Conservation (phyloP, 1,140 invertebrate genomes). For the Hypsibius dujardini region DNA sequence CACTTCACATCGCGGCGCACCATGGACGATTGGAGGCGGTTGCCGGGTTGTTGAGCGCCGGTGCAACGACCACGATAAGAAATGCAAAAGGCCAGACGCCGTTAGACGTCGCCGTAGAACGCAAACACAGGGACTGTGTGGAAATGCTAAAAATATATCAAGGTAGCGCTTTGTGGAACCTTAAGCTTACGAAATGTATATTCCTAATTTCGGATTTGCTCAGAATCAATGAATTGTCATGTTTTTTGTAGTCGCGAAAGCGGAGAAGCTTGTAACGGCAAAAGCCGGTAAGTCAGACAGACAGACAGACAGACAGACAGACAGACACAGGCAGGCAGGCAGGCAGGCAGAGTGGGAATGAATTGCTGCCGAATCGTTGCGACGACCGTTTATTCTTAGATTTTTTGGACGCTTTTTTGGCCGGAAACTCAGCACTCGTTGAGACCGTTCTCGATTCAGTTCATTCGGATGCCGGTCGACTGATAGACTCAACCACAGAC, state of each 20-base stretch:
- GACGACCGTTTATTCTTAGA: too few species aligned
- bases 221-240: neutral
- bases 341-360: too few species aligned
- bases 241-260: conserved; percentile 22
- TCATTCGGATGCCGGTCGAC: too few species aligned
- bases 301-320: too few species aligned
- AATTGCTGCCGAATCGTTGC: too few species aligned
- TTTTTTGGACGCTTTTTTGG: too few species aligned
- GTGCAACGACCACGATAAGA: conserved; percentile 44
- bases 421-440: too few species aligned
- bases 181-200: too few species aligned
- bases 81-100: conserved; percentile 51
- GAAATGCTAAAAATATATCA: conserved; percentile 39
- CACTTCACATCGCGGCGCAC: conserved; percentile 60
- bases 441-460: too few species aligned
- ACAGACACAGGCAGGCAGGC: too few species aligned
- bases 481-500: too few species aligned
- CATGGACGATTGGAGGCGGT: conserved; percentile 56
- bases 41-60: conserved; percentile 44
- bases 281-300: conserved; percentile 14
- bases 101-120: conserved; percentile 53
- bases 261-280: conserved; percentile 23
- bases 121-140: conserved; percentile 46
- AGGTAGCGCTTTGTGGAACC: neutral
- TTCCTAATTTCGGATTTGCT: too few species aligned